Evolutionary conservation across 2,888 invertebrate genomes (phyloP).

Genomic region (Tricholauxania praeusta): DNA sequence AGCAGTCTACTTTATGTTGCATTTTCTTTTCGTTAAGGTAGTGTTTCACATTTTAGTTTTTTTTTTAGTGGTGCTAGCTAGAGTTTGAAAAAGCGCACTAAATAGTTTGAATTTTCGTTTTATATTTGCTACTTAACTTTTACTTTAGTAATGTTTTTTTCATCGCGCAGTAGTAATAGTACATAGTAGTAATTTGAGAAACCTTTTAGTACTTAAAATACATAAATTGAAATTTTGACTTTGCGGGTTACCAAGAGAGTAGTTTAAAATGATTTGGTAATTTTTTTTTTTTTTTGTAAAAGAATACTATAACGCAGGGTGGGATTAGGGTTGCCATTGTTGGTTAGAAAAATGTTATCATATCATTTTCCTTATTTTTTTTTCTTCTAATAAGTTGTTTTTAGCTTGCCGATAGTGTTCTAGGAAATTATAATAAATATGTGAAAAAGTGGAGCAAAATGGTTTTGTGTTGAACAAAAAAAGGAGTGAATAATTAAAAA

Average conservation of each 20-base stretch:
- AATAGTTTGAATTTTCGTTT: not conserved
- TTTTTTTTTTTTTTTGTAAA: not conserved
- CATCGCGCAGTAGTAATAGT: not conserved
- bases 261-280: not conserved
- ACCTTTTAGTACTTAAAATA: constrained; percentile 16
- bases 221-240: constrained; percentile 3
- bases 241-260: constrained; percentile 19
- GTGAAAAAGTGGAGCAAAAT: not conserved
- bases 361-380: not conserved
- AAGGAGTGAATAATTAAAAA: constrained; percentile 13
- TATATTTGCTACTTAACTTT: no score
- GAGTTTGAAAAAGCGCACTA: not conserved
- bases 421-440: not conserved
- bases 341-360: not conserved
- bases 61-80: not conserved
- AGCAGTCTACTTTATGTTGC: constrained; percentile 24
- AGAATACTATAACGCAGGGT: not conserved
- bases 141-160: no score
- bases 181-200: not conserved
- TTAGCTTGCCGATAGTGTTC: constrained; percentile 6
- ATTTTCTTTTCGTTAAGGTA: not conserved
- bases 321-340: constrained; percentile 12
- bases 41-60: not conserved
- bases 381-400: not conserved
- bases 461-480: constrained; percentile 10